Conservation (phyloP, 2,888 invertebrate species). For the Heliconius aoede region DNA sequence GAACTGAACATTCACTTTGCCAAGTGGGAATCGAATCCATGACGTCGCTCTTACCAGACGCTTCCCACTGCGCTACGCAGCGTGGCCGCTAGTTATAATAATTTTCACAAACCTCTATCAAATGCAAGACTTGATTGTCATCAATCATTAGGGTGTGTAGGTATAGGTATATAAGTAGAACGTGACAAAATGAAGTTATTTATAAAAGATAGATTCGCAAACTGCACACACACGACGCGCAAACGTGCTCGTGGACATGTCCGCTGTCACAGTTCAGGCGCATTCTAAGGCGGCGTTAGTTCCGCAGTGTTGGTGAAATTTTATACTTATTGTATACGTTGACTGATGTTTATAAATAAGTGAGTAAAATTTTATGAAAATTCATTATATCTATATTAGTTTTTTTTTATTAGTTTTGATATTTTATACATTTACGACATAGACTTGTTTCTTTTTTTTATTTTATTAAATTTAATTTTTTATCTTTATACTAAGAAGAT, state of each 20-base stretch:
- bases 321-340: slow-evolving; percentile 5
- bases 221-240: neutral
- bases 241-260: neutral
- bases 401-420: no score
- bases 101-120: neutral
- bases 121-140: neutral
- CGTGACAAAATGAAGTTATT: slow-evolving; percentile 12
- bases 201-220: slow-evolving; percentile 13
- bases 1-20: no score
- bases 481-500: no score
- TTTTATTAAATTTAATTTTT: no score
- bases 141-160: neutral
- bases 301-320: slow-evolving; percentile 7
- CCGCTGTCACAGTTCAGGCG: neutral
- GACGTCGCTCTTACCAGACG: neutral
- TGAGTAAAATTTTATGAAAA: neutral
- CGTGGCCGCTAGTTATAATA: neutral
- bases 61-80: neutral
- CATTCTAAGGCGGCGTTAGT: neutral
- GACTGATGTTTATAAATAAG: slow-evolving; percentile 16
- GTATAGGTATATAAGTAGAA: neutral
- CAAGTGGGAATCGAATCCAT: neutral
- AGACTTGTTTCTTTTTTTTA: no score
- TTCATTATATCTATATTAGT: no score
- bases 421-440: no score